These are phyloP conservation scores for Baryphthengus martii DNA, from an alignment of 2,113 vertebrate genomes.

Conservation along the genomic window DNA sequence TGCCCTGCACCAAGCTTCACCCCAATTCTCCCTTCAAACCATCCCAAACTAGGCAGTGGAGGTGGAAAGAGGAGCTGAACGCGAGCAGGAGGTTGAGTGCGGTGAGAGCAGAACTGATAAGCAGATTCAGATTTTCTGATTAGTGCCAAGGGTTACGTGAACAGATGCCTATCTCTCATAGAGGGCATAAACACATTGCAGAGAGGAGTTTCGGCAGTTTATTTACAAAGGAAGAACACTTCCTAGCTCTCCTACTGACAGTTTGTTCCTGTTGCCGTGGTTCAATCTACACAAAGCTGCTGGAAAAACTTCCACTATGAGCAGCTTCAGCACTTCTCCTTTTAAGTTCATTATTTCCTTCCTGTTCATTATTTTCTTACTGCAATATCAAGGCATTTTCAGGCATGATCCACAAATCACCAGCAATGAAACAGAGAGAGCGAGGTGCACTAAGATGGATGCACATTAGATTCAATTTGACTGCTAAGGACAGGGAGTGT, in stretches of 20 bases:
- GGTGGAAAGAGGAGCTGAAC: not conserved
- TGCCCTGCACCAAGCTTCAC: fast-evolving
- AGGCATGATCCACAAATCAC: not conserved
- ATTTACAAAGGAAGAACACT: not conserved
- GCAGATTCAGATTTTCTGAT: not conserved
- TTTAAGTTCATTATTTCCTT: not conserved
- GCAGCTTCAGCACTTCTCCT: not conserved
- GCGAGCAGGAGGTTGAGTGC: fast-evolving
- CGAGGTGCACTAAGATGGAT: not conserved
- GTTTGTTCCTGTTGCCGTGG: fast-evolving
- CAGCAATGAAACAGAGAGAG: not conserved
- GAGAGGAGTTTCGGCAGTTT: not conserved
- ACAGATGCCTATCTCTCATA: not conserved
- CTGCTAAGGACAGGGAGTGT: not conserved
- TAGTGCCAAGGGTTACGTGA: not conserved
- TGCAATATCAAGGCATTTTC: not conserved
- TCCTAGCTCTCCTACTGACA: not conserved
- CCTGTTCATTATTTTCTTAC: not conserved
- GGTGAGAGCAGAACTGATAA: not conserved
- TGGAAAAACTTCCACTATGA: not conserved
- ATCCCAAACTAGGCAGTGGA: not conserved
- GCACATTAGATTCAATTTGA: not conserved
- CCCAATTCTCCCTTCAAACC: not conserved
- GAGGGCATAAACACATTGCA: constrained; percentile 1
- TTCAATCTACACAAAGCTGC: not conserved